Evolutionary conservation across 2,113 vertebrate species (phyloP).

Genomic region (Prionailurus viverrinus): DNA sequence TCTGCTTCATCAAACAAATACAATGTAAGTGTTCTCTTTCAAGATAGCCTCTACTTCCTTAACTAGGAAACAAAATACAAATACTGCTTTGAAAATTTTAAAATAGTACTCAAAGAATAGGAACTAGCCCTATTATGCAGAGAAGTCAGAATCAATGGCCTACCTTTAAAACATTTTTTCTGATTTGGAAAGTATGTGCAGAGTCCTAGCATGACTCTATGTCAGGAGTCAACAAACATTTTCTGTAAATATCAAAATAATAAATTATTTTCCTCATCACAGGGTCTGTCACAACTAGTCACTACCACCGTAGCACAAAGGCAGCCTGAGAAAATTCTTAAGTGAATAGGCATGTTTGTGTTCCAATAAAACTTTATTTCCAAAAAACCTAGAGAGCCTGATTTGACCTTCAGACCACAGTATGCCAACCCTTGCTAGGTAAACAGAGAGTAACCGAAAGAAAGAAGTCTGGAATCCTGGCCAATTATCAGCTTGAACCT

Average conservation of each 20-base stretch:
- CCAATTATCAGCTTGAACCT: neutral
- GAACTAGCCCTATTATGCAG: neutral
- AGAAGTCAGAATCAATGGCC: neutral
- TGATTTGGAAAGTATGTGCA: neutral
- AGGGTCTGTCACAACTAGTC: neutral
- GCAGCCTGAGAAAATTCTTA: neutral
- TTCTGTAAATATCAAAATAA: neutral
- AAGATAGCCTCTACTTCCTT: conserved; percentile 26
- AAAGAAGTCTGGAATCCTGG: neutral
- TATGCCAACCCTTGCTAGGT: neutral
- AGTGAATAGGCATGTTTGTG: neutral
- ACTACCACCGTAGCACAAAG: neutral
- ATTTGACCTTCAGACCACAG: neutral
- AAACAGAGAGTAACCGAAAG: neutral
- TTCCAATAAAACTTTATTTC: conserved; percentile 37
- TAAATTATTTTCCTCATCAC: neutral
- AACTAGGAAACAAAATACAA: conserved; percentile 63
- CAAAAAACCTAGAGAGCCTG: neutral
- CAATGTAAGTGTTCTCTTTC: conserved; percentile 42
- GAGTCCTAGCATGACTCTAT: neutral
- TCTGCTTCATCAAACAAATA: conserved; percentile 47
- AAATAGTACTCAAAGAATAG: conserved; percentile 10
- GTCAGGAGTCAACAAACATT: neutral
- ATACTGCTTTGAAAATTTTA: neutral
- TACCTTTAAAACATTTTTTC: neutral